Evolutionary conservation across 2,113 vertebrate species (phyloP).

Genomic region (Gopherus flavomarginatus): DNA sequence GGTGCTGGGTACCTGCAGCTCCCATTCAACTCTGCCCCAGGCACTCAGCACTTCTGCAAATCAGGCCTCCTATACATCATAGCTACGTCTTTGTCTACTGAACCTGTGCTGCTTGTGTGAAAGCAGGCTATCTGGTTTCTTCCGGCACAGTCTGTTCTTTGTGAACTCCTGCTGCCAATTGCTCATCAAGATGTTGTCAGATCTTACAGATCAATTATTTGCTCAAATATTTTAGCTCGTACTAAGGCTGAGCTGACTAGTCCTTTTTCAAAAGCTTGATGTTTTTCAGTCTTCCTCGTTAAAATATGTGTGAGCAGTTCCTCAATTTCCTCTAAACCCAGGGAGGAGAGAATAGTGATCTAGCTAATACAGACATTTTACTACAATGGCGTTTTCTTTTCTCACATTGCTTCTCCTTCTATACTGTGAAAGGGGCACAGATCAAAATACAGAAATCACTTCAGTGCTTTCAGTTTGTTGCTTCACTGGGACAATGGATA

Average conservation of each 20-base stretch:
- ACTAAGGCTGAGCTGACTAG: neutral
- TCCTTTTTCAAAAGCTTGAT: neutral
- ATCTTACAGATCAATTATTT: neutral
- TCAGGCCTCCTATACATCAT: neutral
- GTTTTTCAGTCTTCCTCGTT: neutral
- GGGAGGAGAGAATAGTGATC: neutral
- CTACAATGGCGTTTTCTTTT: neutral
- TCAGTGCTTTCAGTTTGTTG: fast-evolving
- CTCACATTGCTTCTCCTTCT: neutral
- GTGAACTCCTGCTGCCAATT: neutral
- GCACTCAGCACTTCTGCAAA: fast-evolving
- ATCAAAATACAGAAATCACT: neutral
- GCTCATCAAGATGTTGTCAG: neutral
- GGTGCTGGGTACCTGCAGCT: fast-evolving
- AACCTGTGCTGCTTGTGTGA: neutral
- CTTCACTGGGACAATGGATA: neutral
- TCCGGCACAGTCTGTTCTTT: neutral
- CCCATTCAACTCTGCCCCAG: neutral
- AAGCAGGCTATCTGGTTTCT: neutral
- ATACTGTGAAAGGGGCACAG: too few relatives aligned
- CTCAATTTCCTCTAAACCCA: neutral
- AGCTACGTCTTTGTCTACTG: neutral
- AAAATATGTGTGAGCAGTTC: neutral
- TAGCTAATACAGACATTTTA: neutral
- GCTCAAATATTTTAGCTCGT: neutral